Percentiles rank a stretch among this genome's conserved stretches.
Evolutionary conservation across 2,113 vertebrate species (phyloP).

Genomic region (Paradoxurus hermaphroditus): DNA sequence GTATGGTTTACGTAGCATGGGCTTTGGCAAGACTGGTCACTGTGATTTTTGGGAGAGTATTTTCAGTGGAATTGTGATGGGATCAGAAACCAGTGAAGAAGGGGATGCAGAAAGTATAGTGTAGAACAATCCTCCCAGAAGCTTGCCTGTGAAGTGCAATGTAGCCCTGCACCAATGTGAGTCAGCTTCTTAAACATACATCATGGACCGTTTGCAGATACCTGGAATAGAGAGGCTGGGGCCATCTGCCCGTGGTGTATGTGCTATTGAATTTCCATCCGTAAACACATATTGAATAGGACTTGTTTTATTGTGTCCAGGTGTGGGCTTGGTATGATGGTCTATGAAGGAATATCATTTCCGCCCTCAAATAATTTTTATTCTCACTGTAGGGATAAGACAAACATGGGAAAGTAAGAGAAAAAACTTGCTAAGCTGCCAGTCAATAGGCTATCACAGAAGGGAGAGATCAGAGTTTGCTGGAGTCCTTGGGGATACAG

Average conservation of each 20-base stretch:
- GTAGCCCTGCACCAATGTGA: neutral
- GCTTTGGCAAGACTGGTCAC: neutral
- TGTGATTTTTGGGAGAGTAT: neutral
- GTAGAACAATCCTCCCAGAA: neutral
- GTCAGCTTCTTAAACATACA: neutral
- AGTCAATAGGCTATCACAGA: neutral
- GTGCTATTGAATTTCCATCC: neutral
- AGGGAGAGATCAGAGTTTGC: neutral
- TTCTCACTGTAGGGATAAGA: neutral
- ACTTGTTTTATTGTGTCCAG: neutral
- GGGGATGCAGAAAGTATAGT: neutral
- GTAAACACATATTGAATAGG: neutral
- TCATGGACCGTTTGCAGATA: neutral
- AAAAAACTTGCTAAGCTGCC: neutral
- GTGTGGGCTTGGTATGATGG: neutral
- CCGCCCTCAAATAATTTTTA: neutral
- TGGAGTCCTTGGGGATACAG: neutral
- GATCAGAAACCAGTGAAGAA: neutral
- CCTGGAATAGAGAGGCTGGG: neutral
- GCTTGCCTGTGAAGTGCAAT: neutral
- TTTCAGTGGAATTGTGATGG: neutral
- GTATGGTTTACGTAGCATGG: neutral
- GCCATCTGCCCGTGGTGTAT: neutral
- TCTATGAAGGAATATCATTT: neutral
- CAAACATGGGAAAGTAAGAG: neutral